These are phyloP conservation scores for Cirrhinus molitorella DNA, from an alignment of 2,797 vertebrate species.

Conservation along the genomic window DNA sequence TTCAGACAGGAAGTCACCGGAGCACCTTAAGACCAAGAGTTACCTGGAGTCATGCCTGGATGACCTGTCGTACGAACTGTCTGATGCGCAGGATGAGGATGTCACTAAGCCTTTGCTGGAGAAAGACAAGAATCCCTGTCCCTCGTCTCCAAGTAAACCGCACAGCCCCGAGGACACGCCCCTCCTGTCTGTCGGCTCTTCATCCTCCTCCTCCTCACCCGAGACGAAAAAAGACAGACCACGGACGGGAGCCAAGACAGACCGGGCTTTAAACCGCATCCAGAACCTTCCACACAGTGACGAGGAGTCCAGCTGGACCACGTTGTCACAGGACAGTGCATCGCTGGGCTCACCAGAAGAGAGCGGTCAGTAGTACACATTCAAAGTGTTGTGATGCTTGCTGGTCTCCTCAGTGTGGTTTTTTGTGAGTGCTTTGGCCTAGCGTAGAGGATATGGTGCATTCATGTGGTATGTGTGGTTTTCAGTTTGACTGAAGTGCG, in stretches of 20 bases:
- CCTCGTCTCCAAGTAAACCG: constrained; percentile 73
- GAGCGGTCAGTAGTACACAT: constrained; percentile 80
- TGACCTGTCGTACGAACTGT: constrained; percentile 20
- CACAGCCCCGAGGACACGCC: constrained; percentile 85
- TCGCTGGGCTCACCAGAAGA: constrained; percentile 88
- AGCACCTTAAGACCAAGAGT: constrained; percentile 64
- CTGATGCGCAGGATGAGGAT: constrained; percentile 59
- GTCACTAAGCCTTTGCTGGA: constrained; percentile 72
- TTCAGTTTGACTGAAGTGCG: constrained; percentile 27
- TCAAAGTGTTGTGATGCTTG: background rate
- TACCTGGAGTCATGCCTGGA: constrained; percentile 51
- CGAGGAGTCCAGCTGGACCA: constrained; percentile 98
- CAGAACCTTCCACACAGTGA: constrained; percentile 96
- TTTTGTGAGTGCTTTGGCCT: constrained; percentile 22
- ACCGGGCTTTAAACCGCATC: constrained; percentile 95
- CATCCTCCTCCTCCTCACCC: constrained; percentile 79
- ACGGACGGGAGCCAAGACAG: constrained; percentile 94
- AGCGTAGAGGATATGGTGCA: background rate
- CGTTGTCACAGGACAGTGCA: constrained; percentile 94
- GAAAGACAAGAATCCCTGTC: constrained; percentile 61
- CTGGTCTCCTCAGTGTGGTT: constrained; percentile 28
- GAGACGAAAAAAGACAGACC: constrained; percentile 96
- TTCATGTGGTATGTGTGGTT: constrained; percentile 38
- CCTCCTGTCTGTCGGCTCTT: constrained; percentile 80
- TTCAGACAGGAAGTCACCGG: constrained; percentile 72